Percentiles rank a stretch among this genome's conserved stretches.
Conservation (phyloP, 2,888 invertebrate genomes). For the Lasius fuliginosus region DNA sequence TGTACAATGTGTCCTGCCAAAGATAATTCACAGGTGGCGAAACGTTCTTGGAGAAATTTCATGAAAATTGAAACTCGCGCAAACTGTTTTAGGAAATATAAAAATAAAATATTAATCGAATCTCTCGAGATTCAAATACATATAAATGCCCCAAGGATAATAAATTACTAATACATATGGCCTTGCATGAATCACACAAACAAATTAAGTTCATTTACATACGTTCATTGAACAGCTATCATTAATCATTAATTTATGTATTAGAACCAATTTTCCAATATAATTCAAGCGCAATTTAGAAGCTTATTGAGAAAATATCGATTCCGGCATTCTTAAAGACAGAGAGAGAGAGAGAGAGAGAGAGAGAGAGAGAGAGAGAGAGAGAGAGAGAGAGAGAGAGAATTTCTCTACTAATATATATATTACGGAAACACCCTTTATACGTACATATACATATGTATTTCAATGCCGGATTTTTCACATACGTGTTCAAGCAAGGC, state of each 20-base stretch:
- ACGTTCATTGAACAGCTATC: background rate
- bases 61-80: background rate
- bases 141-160: background rate
- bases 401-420: conserved; percentile 13
- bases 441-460: conserved; percentile 12
- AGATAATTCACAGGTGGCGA: background rate
- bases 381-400: background rate
- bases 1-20: conserved; percentile 9
- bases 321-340: background rate
- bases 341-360: background rate
- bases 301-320: background rate
- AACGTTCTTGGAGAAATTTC: background rate
- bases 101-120: background rate
- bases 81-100: background rate
- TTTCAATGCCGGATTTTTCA: conserved; percentile 28
- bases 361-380: background rate
- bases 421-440: conserved; percentile 21
- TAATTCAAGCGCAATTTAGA: background rate
- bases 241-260: background rate
- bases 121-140: background rate
- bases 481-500: background rate
- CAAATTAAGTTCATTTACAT: background rate
- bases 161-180: background rate
- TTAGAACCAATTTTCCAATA: background rate
- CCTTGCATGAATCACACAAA: background rate